Evolutionary conservation across 2,888 invertebrate species (phyloP).

Genomic region (Harpalus rubripes): DNA sequence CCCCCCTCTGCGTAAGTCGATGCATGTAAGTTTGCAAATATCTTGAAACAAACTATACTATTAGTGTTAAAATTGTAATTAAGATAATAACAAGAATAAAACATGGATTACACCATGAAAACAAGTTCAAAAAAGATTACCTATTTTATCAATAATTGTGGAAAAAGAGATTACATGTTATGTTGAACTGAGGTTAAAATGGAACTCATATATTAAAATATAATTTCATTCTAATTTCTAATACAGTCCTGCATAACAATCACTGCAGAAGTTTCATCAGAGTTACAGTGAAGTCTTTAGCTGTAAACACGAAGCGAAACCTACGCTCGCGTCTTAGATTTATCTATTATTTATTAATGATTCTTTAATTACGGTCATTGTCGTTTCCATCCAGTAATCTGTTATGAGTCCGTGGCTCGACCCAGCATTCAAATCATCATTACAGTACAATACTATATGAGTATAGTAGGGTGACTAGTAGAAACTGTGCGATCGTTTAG

Average conservation of each 20-base stretch:
- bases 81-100: no score
- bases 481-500: background rate
- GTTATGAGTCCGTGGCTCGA: background rate
- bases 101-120: no score
- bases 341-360: constrained; percentile 58
- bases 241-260: constrained; percentile 7
- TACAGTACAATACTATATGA: background rate
- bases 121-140: no score
- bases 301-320: constrained; percentile 33
- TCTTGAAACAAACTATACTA: no score
- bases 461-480: background rate
- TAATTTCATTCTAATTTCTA: background rate
- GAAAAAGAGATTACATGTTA: no score
- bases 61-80: no score
- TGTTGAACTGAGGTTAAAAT: no score
- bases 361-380: constrained; percentile 57
- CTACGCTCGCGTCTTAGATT: constrained; percentile 49
- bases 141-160: no score
- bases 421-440: constrained; percentile 26
- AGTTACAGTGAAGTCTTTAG: constrained; percentile 19
- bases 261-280: constrained; percentile 50
- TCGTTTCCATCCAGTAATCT: constrained; percentile 32
- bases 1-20: no score
- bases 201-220: background rate
- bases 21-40: no score